phyloP scores from a whole-genome alignment of 1,140 invertebrate genomes.

The Cotesia glomerata region DNA sequence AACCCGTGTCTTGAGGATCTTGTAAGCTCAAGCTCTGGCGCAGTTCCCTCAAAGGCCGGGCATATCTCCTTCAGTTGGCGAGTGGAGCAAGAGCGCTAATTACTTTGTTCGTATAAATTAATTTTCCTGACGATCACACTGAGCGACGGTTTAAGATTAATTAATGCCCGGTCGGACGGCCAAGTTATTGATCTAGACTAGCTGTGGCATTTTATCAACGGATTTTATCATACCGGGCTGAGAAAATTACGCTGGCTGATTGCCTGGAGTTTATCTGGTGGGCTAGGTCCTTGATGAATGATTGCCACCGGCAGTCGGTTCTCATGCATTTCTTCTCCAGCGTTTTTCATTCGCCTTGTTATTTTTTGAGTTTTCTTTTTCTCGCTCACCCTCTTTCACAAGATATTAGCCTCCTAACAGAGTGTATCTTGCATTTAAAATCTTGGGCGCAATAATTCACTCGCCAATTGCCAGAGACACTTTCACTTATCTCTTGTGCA shows the following conservation, averaged over 20 bases:
- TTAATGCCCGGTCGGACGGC: conserved; percentile 36
- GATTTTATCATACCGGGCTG: background rate
- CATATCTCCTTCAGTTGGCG: conserved; percentile 14
- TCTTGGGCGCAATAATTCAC: too few species aligned
- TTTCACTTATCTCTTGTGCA: too few species aligned
- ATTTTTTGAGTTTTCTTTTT: background rate
- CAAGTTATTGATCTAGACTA: conserved; percentile 35
- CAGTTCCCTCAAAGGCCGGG: background rate
- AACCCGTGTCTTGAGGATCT: background rate
- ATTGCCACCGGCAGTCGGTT: conserved; percentile 28
- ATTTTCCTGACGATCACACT: conserved; percentile 42
- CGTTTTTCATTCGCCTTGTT: background rate
- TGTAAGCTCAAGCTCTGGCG: background rate
- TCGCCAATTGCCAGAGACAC: too few species aligned
- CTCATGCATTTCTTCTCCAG: conserved; percentile 7
- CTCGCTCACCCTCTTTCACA: background rate
- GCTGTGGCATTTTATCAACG: conserved; percentile 29
- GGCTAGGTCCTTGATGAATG: conserved; percentile 25
- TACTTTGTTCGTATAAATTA: conserved; percentile 44
- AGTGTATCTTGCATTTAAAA: too few species aligned
- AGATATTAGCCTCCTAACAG: too few species aligned
- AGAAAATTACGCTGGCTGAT: conserved; percentile 34
- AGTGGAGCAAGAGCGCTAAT: conserved; percentile 34
- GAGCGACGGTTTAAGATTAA: conserved; percentile 36
- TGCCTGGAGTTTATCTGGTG: conserved; percentile 26